Base-by-base conservation (phyloP, 37 sponge, comb jelly and placozoan genomes). In the Beroe forskalii region DNA sequence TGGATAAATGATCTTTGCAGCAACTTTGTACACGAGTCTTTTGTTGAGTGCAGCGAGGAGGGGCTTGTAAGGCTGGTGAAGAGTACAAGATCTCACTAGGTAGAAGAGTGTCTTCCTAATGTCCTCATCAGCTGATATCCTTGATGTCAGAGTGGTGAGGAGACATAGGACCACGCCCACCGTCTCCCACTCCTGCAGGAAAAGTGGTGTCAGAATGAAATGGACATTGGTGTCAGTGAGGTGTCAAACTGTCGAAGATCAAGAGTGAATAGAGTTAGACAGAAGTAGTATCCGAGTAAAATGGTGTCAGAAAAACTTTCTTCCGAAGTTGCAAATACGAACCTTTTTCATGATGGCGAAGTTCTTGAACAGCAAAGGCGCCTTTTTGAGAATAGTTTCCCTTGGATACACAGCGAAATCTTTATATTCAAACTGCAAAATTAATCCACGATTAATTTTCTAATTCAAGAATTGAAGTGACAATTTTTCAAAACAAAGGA, bases 351-450 rank as follows among this genome's bases (percentile, higher is more conserved):
- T 80, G 44, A 80, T 22, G 30, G 55, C n/a, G 30, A 80, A 80
- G 27, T 80, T 80, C 30, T 43, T 41, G 28, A 80, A 80, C 25
- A 80, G 17, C 27, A 33, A n/a, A 23, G 44, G 55, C 0, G 86
- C 86, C 42, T 43, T 80, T n/a, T 43, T 0, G 27, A 80, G 6
- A 41, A 42, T 35, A 20, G 1, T 17, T 20, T 69, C 72, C 1
- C 39, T 69, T 69, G 72, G 19, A 36, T 6, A 69, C 9, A 3
- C 38, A 36, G 27, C 38, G 12, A 48, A 48, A 12, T 69, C 72
- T 35, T 69, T 69, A 48, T 80, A 80, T 48, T 80, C 86, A 43
- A 80, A 80, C 86, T 80, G 86, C 4, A 44, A 44, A 37, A 72
- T 22, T n/a, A 27, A 22, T 22, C 17, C 27, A n/a, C 4, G 25